phyloP scores from a whole-genome alignment of 2,888 invertebrate genomes.

The Keiferia lycopersicella region DNA sequence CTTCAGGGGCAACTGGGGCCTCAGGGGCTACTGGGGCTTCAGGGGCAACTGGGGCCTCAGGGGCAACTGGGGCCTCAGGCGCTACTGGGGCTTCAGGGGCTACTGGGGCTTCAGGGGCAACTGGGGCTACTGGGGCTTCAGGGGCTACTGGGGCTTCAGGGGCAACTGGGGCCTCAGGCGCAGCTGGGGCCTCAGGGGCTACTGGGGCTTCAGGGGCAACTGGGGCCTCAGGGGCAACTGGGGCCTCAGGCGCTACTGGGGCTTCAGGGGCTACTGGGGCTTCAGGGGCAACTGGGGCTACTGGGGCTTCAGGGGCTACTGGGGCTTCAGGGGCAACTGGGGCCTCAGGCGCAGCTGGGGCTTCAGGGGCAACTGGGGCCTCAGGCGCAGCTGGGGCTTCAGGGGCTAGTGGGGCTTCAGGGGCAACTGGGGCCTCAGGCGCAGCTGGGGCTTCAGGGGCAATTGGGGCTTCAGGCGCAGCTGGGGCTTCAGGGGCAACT shows the following conservation, averaged over 20 bases:
- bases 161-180: constrained; percentile 9
- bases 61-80: constrained; percentile 16
- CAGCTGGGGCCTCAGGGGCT: constrained; percentile 9
- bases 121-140: background rate
- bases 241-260: constrained; percentile 2
- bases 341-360: background rate
- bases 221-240: background rate
- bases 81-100: constrained; percentile 21
- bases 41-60: constrained; percentile 9
- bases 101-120: background rate
- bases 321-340: background rate
- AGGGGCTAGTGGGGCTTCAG: constrained; percentile 10
- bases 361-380: constrained; percentile 2
- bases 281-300: constrained; percentile 5
- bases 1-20: constrained; percentile 10
- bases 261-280: constrained; percentile 20
- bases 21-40: constrained; percentile 17
- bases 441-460: constrained; percentile 19
- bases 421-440: too few species aligned
- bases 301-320: background rate
- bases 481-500: constrained; percentile 10
- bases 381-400: constrained; percentile 2
- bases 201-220: background rate
- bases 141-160: constrained; percentile 16
- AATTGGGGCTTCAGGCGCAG: constrained; percentile 5